These are phyloP conservation scores for Polyommatus icarus DNA, from an alignment of 2,888 invertebrate genomes.

Conservation along the genomic window DNA sequence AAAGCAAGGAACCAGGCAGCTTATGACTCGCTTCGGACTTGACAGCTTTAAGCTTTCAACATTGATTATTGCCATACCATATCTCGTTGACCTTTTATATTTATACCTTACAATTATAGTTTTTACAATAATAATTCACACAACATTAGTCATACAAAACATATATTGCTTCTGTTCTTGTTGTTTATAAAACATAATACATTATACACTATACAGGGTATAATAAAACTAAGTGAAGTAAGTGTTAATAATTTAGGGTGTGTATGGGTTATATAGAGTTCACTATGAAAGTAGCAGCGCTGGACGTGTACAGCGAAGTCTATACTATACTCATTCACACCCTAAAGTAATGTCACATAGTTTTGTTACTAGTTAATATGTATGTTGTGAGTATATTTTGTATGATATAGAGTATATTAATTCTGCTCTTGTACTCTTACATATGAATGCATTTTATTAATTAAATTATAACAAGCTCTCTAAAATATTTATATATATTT, in stretches of 20 bases:
- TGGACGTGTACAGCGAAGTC: too few species aligned
- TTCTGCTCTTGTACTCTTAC: neutral
- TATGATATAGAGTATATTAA: neutral
- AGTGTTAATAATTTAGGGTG: too few species aligned
- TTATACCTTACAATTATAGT: neutral
- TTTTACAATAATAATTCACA: neutral
- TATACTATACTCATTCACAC: too few species aligned
- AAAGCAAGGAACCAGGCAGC: neutral
- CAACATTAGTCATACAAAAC: neutral
- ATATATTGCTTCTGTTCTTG: neutral
- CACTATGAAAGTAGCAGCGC: too few species aligned
- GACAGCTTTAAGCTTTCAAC: neutral
- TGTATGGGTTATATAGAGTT: neutral
- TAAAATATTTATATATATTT: slow-evolving; percentile 9
- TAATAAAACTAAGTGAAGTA: too few species aligned
- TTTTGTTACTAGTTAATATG: too few species aligned
- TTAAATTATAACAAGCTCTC: neutral
- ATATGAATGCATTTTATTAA: neutral
- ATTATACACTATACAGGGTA: too few species aligned
- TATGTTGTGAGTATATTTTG: neutral
- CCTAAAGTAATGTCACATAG: too few species aligned
- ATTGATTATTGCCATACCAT: neutral
- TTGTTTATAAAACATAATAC: too few species aligned
- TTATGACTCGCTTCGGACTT: neutral
- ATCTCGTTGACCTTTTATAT: neutral